Evolutionary conservation across 2,797 vertebrate genomes (phyloP).

Genomic region (Centroberyx gerrardi): DNA sequence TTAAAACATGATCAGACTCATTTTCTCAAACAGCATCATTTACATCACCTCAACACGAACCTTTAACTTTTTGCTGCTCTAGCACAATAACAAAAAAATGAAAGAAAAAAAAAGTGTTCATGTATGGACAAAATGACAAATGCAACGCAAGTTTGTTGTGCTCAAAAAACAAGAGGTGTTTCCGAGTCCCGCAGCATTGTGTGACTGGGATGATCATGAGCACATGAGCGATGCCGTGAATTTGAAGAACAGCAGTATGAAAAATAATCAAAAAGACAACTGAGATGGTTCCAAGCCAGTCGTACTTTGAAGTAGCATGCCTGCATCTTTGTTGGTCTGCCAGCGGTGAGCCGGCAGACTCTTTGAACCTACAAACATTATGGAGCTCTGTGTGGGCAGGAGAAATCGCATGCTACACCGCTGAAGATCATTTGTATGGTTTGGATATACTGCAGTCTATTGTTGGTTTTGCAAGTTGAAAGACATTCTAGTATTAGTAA

Average conservation of each 20-base stretch:
- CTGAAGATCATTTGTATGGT: not conserved
- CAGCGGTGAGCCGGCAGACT: slow-evolving; percentile 24
- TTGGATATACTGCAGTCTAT: not conserved
- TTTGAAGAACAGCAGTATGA: slow-evolving; percentile 20
- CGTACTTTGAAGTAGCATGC: slow-evolving; percentile 18
- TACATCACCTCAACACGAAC: slow-evolving; percentile 65
- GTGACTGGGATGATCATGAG: slow-evolving; percentile 6
- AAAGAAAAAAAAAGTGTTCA: slow-evolving; percentile 13
- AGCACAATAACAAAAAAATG: slow-evolving; percentile 71
- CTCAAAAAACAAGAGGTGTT: slow-evolving; percentile 11
- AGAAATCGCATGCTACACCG: not conserved
- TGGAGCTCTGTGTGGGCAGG: not conserved
- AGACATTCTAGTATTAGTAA: not conserved
- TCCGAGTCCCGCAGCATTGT: not conserved
- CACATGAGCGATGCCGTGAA: slow-evolving; percentile 34
- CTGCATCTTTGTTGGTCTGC: slow-evolving; percentile 19
- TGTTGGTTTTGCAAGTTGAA: not conserved
- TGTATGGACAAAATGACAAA: slow-evolving; percentile 22
- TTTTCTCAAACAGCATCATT: slow-evolving; percentile 68
- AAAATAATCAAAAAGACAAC: slow-evolving; percentile 51
- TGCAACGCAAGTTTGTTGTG: slow-evolving; percentile 21
- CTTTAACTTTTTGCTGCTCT: slow-evolving; percentile 77
- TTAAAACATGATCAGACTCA: slow-evolving; percentile 72
- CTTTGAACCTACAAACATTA: slow-evolving; percentile 14
- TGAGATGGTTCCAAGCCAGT: slow-evolving; percentile 40